These are phyloP conservation scores for Calliopum simillimum DNA, from an alignment of 2,888 invertebrate species.

Conservation along the genomic window DNA sequence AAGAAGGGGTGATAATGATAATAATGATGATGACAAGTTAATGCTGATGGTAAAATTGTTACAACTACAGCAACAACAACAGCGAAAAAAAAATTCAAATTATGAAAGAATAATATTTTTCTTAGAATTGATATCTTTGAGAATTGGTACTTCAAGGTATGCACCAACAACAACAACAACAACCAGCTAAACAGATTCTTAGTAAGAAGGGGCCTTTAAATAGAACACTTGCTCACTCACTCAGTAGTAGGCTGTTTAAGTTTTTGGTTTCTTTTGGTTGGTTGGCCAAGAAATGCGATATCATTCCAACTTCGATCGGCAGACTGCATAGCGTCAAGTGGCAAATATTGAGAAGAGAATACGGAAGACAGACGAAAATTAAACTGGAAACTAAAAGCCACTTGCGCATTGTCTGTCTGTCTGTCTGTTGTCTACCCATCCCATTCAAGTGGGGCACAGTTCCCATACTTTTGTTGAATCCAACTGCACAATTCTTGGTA, in stretches of 20 bases:
- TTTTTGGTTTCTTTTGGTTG: background rate
- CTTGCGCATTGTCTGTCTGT: no score
- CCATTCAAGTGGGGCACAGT: slow-evolving; percentile 6
- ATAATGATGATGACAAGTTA: slow-evolving; percentile 32
- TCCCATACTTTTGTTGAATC: background rate
- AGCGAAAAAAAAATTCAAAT: slow-evolving; percentile 48
- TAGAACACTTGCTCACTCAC: slow-evolving; percentile 9
- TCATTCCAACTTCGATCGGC: slow-evolving; percentile 29
- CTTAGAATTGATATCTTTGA: slow-evolving; percentile 65
- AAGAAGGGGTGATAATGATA: background rate
- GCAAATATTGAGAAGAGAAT: slow-evolving; percentile 3
- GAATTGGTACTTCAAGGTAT: slow-evolving; percentile 61
- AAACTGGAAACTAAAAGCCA: background rate
- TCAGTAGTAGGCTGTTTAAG: background rate
- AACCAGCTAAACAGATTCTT: slow-evolving; percentile 6
- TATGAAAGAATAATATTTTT: slow-evolving; percentile 64
- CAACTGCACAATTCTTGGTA: slow-evolving; percentile 10
- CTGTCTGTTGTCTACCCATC: background rate
- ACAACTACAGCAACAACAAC: slow-evolving; percentile 1
- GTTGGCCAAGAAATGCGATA: slow-evolving; percentile 33
- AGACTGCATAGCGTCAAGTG: slow-evolving; percentile 48
- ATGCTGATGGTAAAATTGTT: slow-evolving; percentile 13
- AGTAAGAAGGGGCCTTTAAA: background rate
- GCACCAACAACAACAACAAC: slow-evolving; percentile 10
- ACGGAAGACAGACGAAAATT: background rate